Conservation (phyloP, 2,888 invertebrate species). For the Ecdyonurus torrentis region DNA sequence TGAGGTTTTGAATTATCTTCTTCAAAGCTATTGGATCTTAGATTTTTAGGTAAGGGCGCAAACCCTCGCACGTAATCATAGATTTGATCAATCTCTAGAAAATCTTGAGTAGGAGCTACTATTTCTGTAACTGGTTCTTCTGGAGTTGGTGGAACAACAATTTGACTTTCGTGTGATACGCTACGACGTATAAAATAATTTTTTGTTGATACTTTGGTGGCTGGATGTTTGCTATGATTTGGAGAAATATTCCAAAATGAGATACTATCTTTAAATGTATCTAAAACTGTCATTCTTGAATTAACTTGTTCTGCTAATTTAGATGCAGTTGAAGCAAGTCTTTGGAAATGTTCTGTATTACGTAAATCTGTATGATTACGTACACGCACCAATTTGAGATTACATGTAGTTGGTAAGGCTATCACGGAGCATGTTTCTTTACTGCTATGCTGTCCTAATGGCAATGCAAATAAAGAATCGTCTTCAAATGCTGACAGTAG, state of each 20-base stretch:
- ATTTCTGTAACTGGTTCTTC: background rate
- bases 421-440: constrained; percentile 62
- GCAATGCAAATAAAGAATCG: constrained; percentile 69
- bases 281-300: constrained; percentile 3
- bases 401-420: constrained; percentile 70
- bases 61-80: constrained; percentile 91
- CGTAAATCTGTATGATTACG: constrained; percentile 34
- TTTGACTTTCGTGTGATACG: background rate
- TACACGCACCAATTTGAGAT: constrained; percentile 65
- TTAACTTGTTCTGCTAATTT: background rate
- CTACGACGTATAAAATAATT: background rate
- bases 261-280: background rate
- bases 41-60: constrained; percentile 72
- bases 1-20: constrained; percentile 12
- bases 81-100: constrained; percentile 80
- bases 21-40: constrained; percentile 44
- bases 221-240: background rate
- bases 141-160: background rate
- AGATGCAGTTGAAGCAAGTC: background rate
- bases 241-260: constrained; percentile 1
- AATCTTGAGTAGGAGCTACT: background rate
- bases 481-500: constrained; percentile 71
- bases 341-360: constrained; percentile 1
- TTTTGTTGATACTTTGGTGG: background rate
- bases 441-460: constrained; percentile 37